A percentile compares a stretch with the other conserved stretches of the same genome.
These are phyloP conservation scores for Berghia stephanieae DNA, from an alignment of 1,140 invertebrate genomes.

Conservation along the genomic window DNA sequence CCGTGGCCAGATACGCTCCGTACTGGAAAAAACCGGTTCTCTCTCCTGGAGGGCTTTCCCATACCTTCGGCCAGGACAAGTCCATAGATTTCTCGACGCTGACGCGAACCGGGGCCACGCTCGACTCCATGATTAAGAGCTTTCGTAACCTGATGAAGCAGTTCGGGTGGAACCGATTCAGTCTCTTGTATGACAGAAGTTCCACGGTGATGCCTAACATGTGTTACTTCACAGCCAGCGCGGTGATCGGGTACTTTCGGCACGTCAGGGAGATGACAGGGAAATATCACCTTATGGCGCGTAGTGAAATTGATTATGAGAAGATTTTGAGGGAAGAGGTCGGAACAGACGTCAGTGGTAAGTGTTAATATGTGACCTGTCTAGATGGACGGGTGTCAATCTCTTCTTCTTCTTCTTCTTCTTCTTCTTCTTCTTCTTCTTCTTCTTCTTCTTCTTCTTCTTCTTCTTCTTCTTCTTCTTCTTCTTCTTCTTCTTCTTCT, in stretches of 20 bases:
- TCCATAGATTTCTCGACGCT: slow-evolving; percentile 45
- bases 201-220: background rate
- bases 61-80: slow-evolving; percentile 80
- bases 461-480: too few species aligned
- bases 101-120: slow-evolving; percentile 69
- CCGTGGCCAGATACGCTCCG: slow-evolving; percentile 86
- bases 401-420: too few species aligned
- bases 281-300: background rate
- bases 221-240: background rate
- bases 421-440: too few species aligned
- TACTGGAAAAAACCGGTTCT: slow-evolving; percentile 88
- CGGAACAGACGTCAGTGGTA: background rate
- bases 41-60: slow-evolving; percentile 84
- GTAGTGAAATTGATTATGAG: background rate
- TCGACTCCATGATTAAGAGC: slow-evolving; percentile 77
- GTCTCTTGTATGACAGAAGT: slow-evolving; percentile 74
- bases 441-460: too few species aligned
- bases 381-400: too few species aligned
- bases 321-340: background rate
- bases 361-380: too few species aligned
- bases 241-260: background rate
- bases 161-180: slow-evolving; percentile 76
- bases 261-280: background rate
- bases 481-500: too few species aligned
- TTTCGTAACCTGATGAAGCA: slow-evolving; percentile 73